Conservation (phyloP, 1,140 invertebrate species). For the Magallana angulata region DNA sequence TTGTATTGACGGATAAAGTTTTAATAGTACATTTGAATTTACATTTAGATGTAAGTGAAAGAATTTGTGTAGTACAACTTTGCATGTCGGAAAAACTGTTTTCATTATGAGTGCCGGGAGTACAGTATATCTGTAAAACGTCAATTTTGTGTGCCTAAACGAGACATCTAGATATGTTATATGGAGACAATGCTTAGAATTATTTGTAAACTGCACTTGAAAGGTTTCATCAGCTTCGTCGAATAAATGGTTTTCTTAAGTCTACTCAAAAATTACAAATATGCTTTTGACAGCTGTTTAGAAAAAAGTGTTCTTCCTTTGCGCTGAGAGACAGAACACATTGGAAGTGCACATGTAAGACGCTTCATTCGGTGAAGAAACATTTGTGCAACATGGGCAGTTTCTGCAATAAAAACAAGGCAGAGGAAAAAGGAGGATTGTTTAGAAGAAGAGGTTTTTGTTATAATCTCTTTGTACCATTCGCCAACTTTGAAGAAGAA, state of each 20-base stretch:
- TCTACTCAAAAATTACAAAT: not conserved
- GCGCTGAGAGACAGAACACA: not conserved
- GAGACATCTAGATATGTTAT: too few species aligned
- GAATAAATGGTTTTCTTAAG: constrained; percentile 2
- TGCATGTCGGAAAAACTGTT: too few species aligned
- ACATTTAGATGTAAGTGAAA: too few species aligned
- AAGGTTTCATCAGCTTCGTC: not conserved
- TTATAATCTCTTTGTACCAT: not conserved
- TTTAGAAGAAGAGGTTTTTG: constrained; percentile 3
- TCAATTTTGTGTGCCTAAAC: too few species aligned
- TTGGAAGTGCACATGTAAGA: constrained; percentile 2
- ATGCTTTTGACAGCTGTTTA: constrained; percentile 35
- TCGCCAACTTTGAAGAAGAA: not conserved
- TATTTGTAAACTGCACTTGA: not conserved
- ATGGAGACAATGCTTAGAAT: too few species aligned
- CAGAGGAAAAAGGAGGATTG: not conserved
- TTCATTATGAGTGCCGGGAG: too few species aligned
- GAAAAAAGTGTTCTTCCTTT: not conserved
- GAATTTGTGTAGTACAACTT: too few species aligned
- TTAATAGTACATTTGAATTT: too few species aligned
- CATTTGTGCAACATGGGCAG: constrained; percentile 18
- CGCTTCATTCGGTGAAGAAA: constrained; percentile 3
- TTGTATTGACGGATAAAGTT: too few species aligned
- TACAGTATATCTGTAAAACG: too few species aligned
- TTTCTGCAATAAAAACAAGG: not conserved